These are phyloP conservation scores for Collichthys lucidus DNA, from an alignment of 2,113 vertebrate genomes.

Conservation along the genomic window DNA sequence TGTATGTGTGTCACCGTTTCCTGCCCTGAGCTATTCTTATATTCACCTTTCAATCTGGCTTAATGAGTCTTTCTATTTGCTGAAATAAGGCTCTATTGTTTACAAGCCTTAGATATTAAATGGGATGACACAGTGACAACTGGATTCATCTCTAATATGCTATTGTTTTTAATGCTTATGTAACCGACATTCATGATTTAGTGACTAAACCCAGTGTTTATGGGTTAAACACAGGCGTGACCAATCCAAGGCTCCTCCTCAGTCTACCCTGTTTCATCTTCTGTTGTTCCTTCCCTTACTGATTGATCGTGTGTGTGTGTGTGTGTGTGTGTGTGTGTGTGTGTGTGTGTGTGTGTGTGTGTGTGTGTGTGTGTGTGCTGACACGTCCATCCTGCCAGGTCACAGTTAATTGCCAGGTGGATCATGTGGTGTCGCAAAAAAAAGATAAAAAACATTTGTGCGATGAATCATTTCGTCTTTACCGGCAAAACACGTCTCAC, in stretches of 20 bases:
- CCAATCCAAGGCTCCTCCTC: conserved; percentile 46
- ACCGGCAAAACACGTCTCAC: conserved; percentile 53
- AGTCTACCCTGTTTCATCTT: conserved; percentile 38
- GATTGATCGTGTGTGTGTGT: conserved; percentile 44
- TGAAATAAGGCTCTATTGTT: conserved; percentile 59
- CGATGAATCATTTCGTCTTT: conserved; percentile 70
- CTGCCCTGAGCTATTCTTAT: conserved; percentile 41
- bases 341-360: conserved; percentile 18
- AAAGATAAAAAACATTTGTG: conserved; percentile 60
- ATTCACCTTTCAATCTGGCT: conserved; percentile 65
- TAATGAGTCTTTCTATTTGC: conserved; percentile 58
- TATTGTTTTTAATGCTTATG: conserved; percentile 54
- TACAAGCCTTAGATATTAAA: conserved; percentile 42
- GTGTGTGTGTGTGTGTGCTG: conserved; percentile 21
- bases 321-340: background rate
- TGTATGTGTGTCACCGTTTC: conserved; percentile 38
- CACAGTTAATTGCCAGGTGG: conserved; percentile 61
- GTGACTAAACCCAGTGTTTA: conserved; percentile 55
- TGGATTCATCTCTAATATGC: conserved; percentile 66
- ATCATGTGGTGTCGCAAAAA: conserved; percentile 52
- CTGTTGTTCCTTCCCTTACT: conserved; percentile 8
- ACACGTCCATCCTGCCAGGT: conserved; percentile 55
- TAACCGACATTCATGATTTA: conserved; percentile 49
- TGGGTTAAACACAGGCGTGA: conserved; percentile 60
- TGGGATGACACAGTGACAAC: conserved; percentile 47